Evolutionary conservation across 2,113 vertebrate genomes (phyloP), one percentile per base, ranked within the genome.

Genomic region (Aspidoscelis tigris): DNA sequence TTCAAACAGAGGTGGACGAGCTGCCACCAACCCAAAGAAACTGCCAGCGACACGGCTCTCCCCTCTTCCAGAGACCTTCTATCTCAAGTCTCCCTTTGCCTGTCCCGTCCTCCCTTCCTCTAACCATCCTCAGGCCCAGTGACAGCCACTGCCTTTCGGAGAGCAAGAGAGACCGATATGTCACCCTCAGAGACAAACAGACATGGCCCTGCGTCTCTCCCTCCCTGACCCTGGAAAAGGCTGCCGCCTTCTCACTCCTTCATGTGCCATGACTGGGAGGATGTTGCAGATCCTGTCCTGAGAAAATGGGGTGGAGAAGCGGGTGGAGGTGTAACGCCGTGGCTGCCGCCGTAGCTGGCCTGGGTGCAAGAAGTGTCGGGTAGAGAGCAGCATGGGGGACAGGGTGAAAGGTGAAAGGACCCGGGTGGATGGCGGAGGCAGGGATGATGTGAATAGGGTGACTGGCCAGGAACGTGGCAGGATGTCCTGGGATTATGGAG

Each of bases 391-490:
- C 93, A 0, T 99, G 98, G 7, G 97, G 98, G 70, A 99, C 93
- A 0, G 98, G 99, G 89, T 99, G 99, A 77, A 99, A 97, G 11
- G 98, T 97, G 44, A 99, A 95, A 5, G 98, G 98, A 6, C 97
- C 97, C 0, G 97, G 98, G 83, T 99, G 99, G 81, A 99, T 97
- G 12, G 99, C 99, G 0, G 99, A 99, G 0, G 99, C 98, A 0
- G 99, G 99, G 92, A 99, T 99, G 85, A 99, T 99, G 86, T 99
- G 99, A 88, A 99, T 99, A 55, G 98, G 99, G 86, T 99, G 98
- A 91, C 99, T 98, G 71, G 97, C 96, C 3, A 99, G 96, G 84
- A 99, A 99, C 1, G 98, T 98, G 14, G 98, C 98, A 0, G 92
- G 99, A 84, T 99, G 99, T 2, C 97, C 98, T 0, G 98, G 98